phyloP scores from a whole-genome alignment of 2,888 invertebrate genomes.

The Spialia ferax region DNA sequence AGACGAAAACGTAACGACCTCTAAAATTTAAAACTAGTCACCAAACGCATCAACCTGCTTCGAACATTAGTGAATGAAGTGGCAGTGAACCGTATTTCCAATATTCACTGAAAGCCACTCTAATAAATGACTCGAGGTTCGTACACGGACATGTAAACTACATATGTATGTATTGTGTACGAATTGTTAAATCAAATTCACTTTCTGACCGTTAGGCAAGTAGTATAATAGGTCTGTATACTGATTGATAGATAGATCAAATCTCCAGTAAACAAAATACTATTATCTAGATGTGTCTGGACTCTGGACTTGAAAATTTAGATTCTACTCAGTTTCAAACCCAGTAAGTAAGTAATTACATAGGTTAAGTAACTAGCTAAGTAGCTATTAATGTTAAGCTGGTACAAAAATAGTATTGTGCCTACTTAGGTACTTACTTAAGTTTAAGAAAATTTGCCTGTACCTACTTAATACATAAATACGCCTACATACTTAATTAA shows the following conservation, averaged over 20 bases:
- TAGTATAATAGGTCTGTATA: not conserved
- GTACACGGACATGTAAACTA: constrained; percentile 17
- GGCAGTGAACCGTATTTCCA: constrained; percentile 23
- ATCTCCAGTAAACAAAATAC: not conserved
- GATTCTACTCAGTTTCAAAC: too few species aligned
- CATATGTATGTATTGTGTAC: too few species aligned
- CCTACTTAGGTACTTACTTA: too few species aligned
- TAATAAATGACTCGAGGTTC: constrained; percentile 30
- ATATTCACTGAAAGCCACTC: constrained; percentile 39
- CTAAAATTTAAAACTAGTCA: constrained; percentile 22
- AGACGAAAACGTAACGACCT: constrained; percentile 10
- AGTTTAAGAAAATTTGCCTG: too few species aligned
- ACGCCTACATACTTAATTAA: not conserved
- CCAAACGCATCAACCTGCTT: constrained; percentile 3
- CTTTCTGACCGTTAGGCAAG: not conserved
- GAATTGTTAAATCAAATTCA: constrained; percentile 27
- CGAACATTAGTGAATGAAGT: constrained; percentile 33
- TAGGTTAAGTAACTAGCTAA: too few species aligned
- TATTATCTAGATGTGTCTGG: too few species aligned
- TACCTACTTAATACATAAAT: too few species aligned
- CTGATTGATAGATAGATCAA: constrained; percentile 10
- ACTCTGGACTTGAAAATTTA: too few species aligned
- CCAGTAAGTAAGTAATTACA: too few species aligned
- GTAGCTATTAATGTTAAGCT: too few species aligned
- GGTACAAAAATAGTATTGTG: too few species aligned